phyloP scores from a whole-genome alignment of 1,140 invertebrate genomes.

The Zaprionus tsacasi region DNA sequence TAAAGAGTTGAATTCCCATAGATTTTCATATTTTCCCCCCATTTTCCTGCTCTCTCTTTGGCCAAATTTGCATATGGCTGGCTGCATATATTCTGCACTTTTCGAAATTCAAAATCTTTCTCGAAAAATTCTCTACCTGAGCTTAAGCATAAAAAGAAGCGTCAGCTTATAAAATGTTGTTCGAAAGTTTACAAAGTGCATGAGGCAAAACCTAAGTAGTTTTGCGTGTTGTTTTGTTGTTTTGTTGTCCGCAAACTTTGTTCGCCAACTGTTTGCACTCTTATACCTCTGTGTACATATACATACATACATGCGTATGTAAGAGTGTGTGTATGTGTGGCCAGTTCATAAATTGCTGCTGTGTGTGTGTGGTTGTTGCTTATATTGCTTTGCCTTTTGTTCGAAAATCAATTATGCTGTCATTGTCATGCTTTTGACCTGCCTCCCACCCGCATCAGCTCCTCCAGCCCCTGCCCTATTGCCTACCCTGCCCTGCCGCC shows the following conservation, averaged over 20 bases:
- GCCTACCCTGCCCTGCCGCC: background rate
- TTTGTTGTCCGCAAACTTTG: slow-evolving; percentile 64
- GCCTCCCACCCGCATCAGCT: background rate
- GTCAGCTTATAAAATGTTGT: slow-evolving; percentile 55
- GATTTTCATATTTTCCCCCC: background rate
- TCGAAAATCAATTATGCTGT: slow-evolving; percentile 82
- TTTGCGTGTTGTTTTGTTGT: slow-evolving; percentile 70
- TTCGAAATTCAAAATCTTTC: slow-evolving; percentile 5
- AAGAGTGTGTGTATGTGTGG: slow-evolving; percentile 10
- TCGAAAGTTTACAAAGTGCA: slow-evolving; percentile 63
- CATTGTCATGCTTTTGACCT: slow-evolving; percentile 80
- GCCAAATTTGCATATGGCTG: background rate
- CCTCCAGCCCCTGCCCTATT: slow-evolving; percentile 1
- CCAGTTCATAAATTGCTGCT: slow-evolving; percentile 73
- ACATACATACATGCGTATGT: slow-evolving; percentile 20
- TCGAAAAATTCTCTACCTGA: background rate
- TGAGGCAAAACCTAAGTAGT: slow-evolving; percentile 57
- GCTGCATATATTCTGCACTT: background rate
- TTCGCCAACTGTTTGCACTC: slow-evolving; percentile 49
- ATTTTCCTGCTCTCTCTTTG: background rate
- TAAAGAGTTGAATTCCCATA: background rate
- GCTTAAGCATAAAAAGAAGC: slow-evolving; percentile 32
- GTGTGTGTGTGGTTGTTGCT: slow-evolving; percentile 44
- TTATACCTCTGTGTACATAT: slow-evolving; percentile 16
- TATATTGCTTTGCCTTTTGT: slow-evolving; percentile 73